Conservation (phyloP, 2,797 vertebrate genomes). For the Heteromormyrus szaboi region DNA sequence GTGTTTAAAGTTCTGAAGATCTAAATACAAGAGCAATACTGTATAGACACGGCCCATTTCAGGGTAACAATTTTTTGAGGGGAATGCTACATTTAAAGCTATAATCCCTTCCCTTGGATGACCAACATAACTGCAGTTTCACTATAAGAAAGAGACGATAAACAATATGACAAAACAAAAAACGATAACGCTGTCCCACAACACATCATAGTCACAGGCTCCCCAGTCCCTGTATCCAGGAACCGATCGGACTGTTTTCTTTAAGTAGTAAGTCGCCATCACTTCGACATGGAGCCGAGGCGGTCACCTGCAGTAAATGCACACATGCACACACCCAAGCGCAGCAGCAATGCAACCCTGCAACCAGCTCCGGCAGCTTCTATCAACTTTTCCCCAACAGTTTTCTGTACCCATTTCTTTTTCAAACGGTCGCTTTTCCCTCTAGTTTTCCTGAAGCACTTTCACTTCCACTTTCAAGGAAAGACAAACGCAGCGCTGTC, state of each 20-base stretch:
- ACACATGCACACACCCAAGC: background rate
- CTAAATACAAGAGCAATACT: background rate
- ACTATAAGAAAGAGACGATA: background rate
- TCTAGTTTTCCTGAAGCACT: background rate
- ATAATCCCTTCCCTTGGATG: background rate
- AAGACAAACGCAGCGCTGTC: background rate
- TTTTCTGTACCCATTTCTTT: background rate
- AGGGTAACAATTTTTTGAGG: background rate
- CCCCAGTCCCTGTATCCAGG: background rate
- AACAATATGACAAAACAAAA: background rate
- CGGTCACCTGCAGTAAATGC: slow-evolving; percentile 3
- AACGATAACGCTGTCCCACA: background rate
- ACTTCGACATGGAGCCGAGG: background rate
- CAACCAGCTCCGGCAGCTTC: background rate
- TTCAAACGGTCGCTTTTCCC: background rate
- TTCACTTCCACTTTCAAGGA: slow-evolving; percentile 3
- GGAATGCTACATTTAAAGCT: background rate
- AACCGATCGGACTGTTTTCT: background rate
- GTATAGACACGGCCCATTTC: background rate
- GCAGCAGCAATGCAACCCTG: background rate
- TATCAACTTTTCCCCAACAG: background rate
- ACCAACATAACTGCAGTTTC: background rate
- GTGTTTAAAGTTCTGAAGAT: background rate
- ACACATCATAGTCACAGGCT: background rate
- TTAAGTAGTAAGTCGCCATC: background rate